Conservation (phyloP, 2,113 vertebrate species). For the Boulengeromyrus knoepffleri region DNA sequence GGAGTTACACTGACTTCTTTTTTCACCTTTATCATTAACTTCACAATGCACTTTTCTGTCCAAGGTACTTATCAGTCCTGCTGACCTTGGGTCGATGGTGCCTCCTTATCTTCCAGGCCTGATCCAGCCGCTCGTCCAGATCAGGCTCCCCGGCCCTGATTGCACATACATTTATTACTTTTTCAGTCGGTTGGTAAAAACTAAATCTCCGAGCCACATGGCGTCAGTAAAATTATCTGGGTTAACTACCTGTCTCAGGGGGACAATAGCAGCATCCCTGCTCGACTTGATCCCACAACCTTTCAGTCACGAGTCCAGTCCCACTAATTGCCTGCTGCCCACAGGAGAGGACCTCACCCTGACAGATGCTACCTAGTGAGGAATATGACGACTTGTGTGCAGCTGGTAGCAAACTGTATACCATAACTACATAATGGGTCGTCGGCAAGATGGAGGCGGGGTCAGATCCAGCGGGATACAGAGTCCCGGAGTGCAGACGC, state of each 20-base stretch:
- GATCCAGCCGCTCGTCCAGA: background rate
- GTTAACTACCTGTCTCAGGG: background rate
- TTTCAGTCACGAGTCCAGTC: background rate
- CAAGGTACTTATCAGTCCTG: background rate
- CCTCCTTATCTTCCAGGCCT: background rate
- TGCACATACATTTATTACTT: conserved; percentile 1
- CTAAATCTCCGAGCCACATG: background rate
- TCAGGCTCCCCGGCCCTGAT: background rate
- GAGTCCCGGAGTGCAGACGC: background rate
- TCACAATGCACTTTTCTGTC: background rate
- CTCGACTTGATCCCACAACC: background rate
- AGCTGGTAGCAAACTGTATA: background rate
- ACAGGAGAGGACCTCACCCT: background rate
- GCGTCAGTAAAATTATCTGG: conserved; percentile 3
- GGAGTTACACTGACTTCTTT: background rate
- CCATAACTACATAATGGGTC: background rate
- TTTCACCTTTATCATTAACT: background rate
- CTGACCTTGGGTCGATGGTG: background rate
- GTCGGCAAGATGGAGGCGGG: background rate
- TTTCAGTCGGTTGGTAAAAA: background rate
- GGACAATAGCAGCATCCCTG: background rate
- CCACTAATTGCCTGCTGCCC: background rate
- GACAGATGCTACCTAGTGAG: background rate
- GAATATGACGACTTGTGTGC: background rate
- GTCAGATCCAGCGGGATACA: background rate